Evolutionary conservation across 2,113 vertebrate genomes (phyloP).

Genomic region (Myotis lucifugus): DNA sequence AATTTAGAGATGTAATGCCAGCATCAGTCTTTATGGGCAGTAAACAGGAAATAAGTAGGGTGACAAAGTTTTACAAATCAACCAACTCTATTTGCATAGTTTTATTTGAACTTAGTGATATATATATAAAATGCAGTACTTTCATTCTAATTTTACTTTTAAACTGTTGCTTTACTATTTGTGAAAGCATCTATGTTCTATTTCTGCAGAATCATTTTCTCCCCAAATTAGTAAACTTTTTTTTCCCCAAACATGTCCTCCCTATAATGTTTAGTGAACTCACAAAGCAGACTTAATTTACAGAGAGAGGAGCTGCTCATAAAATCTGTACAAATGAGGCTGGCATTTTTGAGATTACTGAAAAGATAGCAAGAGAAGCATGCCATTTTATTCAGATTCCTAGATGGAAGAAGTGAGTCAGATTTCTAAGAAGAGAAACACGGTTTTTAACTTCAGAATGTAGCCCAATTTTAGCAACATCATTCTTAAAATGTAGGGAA

Average conservation of each 20-base stretch:
- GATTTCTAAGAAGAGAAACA: slow-evolving; percentile 67
- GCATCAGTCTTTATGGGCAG: neutral
- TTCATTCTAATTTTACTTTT: slow-evolving; percentile 52
- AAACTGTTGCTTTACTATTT: slow-evolving; percentile 9
- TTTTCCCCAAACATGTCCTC: neutral
- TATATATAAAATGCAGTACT: neutral
- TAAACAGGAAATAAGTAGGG: slow-evolving; percentile 30
- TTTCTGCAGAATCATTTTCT: slow-evolving; percentile 52
- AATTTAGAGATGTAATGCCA: neutral
- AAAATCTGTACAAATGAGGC: neutral
- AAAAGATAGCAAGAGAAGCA: neutral
- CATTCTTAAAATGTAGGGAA: slow-evolving; percentile 61
- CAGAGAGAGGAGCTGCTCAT: neutral
- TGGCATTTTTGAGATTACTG: neutral
- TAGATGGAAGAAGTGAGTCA: slow-evolving; percentile 59
- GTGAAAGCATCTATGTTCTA: slow-evolving; percentile 20
- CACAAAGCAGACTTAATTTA: neutral
- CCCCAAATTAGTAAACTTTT: neutral
- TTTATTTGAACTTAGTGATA: slow-evolving; percentile 11
- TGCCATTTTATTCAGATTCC: slow-evolving; percentile 55
- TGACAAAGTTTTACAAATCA: neutral
- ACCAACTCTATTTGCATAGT: neutral
- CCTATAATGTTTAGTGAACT: neutral
- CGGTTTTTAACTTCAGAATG: slow-evolving; percentile 38
- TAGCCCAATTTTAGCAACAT: slow-evolving; percentile 59